Evolutionary conservation across 1,140 invertebrate genomes (phyloP).

Genomic region (Oryctes rhinoceros): DNA sequence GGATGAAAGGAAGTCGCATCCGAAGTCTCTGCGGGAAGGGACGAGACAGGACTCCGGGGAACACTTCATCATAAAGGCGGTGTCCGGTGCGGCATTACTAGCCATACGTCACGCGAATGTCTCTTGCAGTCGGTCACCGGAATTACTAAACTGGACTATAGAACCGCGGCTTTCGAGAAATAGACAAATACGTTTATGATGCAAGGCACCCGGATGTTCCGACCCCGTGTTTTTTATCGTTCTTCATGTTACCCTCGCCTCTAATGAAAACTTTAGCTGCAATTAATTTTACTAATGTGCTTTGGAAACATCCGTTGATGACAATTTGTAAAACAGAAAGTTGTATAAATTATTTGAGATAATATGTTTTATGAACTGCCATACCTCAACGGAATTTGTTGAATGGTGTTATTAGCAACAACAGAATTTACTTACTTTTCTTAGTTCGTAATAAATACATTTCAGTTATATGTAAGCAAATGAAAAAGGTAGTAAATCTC

Average conservation of each 20-base stretch:
- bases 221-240: not conserved
- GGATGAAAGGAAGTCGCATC: slow-evolving; percentile 23
- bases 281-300: slow-evolving; percentile 21
- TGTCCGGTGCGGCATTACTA: slow-evolving; percentile 32
- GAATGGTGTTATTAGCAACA: too few species aligned
- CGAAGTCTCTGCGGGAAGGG: slow-evolving; percentile 15
- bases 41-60: slow-evolving; percentile 25
- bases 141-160: slow-evolving; percentile 27
- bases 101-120: slow-evolving; percentile 26
- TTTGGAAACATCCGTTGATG: not conserved
- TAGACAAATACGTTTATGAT: slow-evolving; percentile 31
- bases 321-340: slow-evolving; percentile 3
- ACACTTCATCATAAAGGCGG: slow-evolving; percentile 31
- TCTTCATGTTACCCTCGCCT: not conserved
- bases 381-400: too few species aligned
- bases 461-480: too few species aligned
- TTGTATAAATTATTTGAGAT: too few species aligned
- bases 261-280: not conserved
- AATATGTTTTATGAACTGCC: too few species aligned
- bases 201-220: not conserved
- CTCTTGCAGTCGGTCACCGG: slow-evolving; percentile 27
- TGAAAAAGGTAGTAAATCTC: too few species aligned
- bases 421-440: too few species aligned
- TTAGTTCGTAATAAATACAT: too few species aligned
- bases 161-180: slow-evolving; percentile 19